phyloP scores from a whole-genome alignment of 1,140 invertebrate genomes.

The Plodia interpunctella region DNA sequence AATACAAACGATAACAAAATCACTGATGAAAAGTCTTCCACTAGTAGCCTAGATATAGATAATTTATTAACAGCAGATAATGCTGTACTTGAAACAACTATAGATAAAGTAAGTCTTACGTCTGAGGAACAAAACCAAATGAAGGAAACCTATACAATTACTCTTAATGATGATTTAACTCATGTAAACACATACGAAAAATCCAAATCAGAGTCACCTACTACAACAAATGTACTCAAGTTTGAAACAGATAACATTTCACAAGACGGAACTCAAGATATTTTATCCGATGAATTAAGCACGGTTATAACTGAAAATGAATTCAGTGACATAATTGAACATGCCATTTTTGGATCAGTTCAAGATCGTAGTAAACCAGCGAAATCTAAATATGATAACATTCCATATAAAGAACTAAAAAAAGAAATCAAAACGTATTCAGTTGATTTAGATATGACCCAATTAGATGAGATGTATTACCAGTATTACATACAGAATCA shows the following conservation, averaged over 20 bases:
- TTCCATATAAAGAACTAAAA: slow-evolving; percentile 49
- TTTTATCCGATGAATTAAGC: background rate
- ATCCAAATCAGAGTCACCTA: too few species aligned
- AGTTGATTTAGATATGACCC: slow-evolving; percentile 38
- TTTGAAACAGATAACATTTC: background rate
- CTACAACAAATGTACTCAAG: background rate
- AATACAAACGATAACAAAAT: slow-evolving; percentile 25
- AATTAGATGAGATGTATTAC: slow-evolving; percentile 39
- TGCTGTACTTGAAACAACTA: background rate
- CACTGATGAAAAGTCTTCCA: slow-evolving; percentile 34
- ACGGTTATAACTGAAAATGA: slow-evolving; percentile 1
- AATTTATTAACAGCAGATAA: background rate
- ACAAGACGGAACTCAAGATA: background rate
- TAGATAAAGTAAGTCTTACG: background rate
- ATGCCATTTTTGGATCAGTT: slow-evolving; percentile 72
- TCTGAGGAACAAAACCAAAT: background rate
- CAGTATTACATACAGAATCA: slow-evolving; percentile 40
- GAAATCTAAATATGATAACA: slow-evolving; percentile 27
- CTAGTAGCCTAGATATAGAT: slow-evolving; percentile 17
- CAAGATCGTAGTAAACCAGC: slow-evolving; percentile 58
- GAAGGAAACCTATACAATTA: background rate
- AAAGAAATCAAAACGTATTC: slow-evolving; percentile 60
- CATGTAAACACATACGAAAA: background rate
- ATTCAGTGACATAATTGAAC: slow-evolving; percentile 34
- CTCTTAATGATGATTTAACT: background rate